Evolutionary conservation across 64 coral and sea anemone species (phyloP), one percentile per base, ranked within the genome.

Genomic region (Montipora capricornis): DNA sequence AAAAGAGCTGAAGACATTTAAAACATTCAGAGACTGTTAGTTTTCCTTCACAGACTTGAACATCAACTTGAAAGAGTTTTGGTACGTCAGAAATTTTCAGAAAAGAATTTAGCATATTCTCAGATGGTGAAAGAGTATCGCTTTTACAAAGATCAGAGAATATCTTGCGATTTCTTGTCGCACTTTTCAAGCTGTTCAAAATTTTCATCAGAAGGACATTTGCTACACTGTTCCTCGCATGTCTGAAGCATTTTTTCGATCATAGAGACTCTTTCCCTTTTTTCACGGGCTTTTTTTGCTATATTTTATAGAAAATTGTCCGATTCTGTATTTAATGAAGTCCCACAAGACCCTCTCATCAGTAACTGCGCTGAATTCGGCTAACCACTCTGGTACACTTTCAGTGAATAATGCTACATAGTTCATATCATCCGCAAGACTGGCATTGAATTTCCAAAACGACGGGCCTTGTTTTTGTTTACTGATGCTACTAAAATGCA

Each of bases 281-380:
- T 81, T 80, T 81, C 8, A 1, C 37, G 77, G 0, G 89, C 89
- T 80, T 81, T 91, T 50, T 80, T 68, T 20, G 9, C 81, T 67
- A 84, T 84, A 84, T 68, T 44, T 67, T 5, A 84, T 84, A 22
- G 57, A 68, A 44, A 71, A 11, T 71, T 87, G 59, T 68, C 55
- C 69, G 16, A 87, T 87, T 49, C 44, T 87, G 14, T 87, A 74
- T 66, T 52, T 87, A 16, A 87, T 76, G 2, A 92, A 76, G 13
- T 92, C 80, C 91, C 91, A 92, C 19, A 86, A 29, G 29, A 87
- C 37, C 48, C 91, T 64, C 29, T 93, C 78, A 20, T 93, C 91
- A 3, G 29, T 47, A 64, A 87, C 15, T 49, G 86, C 82, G 8
- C 62, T 87, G 13, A 78, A 87, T 87, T 93, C 75, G 11, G 66